phyloP scores from a whole-genome alignment of 2,888 invertebrate genomes.

The Sminthurides aquaticus region DNA sequence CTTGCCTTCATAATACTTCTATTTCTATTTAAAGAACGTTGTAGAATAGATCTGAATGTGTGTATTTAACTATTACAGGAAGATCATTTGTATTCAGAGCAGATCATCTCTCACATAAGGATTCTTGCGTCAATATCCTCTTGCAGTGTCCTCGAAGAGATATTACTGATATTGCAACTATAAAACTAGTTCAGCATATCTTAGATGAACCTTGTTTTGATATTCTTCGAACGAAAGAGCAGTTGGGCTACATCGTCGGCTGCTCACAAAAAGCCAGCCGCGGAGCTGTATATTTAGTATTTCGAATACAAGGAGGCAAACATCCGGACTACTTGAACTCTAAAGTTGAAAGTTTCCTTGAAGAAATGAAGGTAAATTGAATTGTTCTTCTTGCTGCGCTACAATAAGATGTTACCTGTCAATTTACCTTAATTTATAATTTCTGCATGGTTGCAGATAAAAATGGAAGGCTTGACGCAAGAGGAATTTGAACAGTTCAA shows the following conservation, averaged over 20 bases:
- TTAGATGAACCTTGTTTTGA: slow-evolving; percentile 87
- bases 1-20: no score
- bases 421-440: neutral
- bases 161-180: slow-evolving; percentile 63
- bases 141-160: slow-evolving; percentile 76
- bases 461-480: slow-evolving; percentile 63
- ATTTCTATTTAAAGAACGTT: slow-evolving; percentile 1
- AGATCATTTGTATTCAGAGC: slow-evolving; percentile 56
- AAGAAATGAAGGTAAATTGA: slow-evolving; percentile 65
- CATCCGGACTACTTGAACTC: slow-evolving; percentile 75
- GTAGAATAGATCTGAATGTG: neutral
- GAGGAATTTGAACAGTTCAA: slow-evolving; percentile 77
- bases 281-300: slow-evolving; percentile 49
- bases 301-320: slow-evolving; percentile 9
- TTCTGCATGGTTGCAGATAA: slow-evolving; percentile 51
- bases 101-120: slow-evolving; percentile 77
- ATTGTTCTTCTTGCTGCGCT: no score
- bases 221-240: slow-evolving; percentile 80
- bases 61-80: neutral
- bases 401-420: neutral
- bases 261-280: slow-evolving; percentile 73
- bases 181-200: slow-evolving; percentile 81
- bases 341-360: slow-evolving; percentile 79
- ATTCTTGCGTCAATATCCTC: slow-evolving; percentile 77
- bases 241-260: slow-evolving; percentile 90